Percentiles rank a stretch among this genome's conserved stretches.
phyloP scores from a whole-genome alignment of 2,888 invertebrate genomes.

The Chaetogeoica ovagalla region DNA sequence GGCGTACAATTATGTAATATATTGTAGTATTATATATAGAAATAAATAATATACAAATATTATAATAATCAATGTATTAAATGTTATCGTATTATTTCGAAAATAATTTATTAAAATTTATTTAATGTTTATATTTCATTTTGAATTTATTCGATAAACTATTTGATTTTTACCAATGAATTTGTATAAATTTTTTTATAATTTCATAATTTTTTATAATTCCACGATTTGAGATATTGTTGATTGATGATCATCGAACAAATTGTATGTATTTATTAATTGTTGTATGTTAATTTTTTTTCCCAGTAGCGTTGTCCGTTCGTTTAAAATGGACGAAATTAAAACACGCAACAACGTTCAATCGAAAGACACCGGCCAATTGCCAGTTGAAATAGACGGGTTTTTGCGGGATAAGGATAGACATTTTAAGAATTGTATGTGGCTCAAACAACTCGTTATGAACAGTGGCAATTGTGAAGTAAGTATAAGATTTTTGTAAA shows the following conservation, averaged over 20 bases:
- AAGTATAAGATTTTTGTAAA: not conserved
- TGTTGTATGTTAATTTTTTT: not conserved
- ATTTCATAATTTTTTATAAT: too few species aligned
- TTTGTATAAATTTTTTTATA: too few species aligned
- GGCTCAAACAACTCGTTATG: conserved; percentile 9
- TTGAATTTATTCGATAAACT: too few species aligned
- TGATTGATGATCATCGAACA: not conserved
- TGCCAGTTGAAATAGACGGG: conserved; percentile 15
- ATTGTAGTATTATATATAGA: not conserved
- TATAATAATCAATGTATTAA: too few species aligned
- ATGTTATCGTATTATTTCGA: too few species aligned
- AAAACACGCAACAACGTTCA: not conserved
- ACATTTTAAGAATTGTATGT: conserved; percentile 22
- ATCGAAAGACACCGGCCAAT: not conserved
- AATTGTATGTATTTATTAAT: not conserved
- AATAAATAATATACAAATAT: too few species aligned
- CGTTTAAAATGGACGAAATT: not conserved
- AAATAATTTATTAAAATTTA: too few species aligned
- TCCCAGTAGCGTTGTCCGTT: not conserved
- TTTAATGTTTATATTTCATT: too few species aligned
- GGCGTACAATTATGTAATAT: too few species aligned
- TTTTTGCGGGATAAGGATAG: conserved; percentile 18
- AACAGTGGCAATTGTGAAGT: conserved; percentile 27
- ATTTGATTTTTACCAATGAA: too few species aligned
- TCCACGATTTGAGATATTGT: too few species aligned